These are phyloP conservation scores for Pseudomugil tenellus DNA, from an alignment of 2,797 vertebrate genomes.

Conservation along the genomic window DNA sequence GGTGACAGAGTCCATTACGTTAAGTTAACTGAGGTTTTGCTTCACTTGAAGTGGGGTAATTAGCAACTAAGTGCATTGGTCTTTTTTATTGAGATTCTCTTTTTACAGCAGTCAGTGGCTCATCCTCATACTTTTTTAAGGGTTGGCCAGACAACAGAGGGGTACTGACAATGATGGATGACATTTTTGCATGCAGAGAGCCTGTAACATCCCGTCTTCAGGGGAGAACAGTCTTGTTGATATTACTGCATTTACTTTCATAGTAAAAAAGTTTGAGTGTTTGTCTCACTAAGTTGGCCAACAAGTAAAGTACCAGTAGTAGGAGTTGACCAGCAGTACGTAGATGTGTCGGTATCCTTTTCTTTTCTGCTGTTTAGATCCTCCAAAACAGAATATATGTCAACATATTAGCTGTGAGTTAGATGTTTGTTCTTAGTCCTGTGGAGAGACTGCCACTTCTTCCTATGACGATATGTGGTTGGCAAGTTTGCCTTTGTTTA, in stretches of 20 bases:
- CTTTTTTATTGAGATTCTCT: slow-evolving; percentile 69
- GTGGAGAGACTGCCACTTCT: slow-evolving; percentile 23
- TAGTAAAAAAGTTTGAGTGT: slow-evolving; percentile 29
- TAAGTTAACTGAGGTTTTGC: slow-evolving; percentile 62
- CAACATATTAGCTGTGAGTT: slow-evolving; percentile 42
- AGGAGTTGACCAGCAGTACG: slow-evolving; percentile 34
- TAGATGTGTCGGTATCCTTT: slow-evolving; percentile 62
- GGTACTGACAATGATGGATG: slow-evolving; percentile 71
- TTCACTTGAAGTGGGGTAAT: slow-evolving; percentile 66
- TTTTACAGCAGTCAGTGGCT: slow-evolving; percentile 75
- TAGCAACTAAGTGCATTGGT: slow-evolving; percentile 69
- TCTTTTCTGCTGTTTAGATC: slow-evolving; percentile 26
- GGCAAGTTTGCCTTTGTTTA: slow-evolving; percentile 38
- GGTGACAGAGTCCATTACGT: slow-evolving; percentile 70
- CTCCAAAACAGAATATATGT: slow-evolving; percentile 40
- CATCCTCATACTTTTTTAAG: slow-evolving; percentile 58
- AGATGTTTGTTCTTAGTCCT: slow-evolving; percentile 24
- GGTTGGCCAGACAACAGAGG: slow-evolving; percentile 68
- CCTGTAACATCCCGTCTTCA: slow-evolving; percentile 48
- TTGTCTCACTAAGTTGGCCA: slow-evolving; percentile 3
- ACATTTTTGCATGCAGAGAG: slow-evolving; percentile 64
- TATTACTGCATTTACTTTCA: slow-evolving; percentile 24
- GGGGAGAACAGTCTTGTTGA: slow-evolving; percentile 34
- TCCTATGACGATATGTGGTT: slow-evolving; percentile 47
- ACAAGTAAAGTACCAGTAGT: slow-evolving; percentile 27